phyloP scores from a whole-genome alignment of 2,888 invertebrate genomes.

The Catocala sponsa region DNA sequence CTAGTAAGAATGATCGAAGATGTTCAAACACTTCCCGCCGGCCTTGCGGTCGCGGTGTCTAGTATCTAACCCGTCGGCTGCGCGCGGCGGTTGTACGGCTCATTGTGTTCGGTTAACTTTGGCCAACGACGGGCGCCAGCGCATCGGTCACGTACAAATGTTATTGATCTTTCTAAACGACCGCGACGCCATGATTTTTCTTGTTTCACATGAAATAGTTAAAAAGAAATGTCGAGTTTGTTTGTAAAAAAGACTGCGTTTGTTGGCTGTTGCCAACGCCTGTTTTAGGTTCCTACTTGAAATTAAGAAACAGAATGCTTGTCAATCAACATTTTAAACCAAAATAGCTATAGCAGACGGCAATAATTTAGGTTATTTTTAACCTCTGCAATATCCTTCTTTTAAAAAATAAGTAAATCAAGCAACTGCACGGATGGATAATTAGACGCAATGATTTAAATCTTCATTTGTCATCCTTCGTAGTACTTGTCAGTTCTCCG shows the following conservation, averaged over 20 bases:
- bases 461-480: too few relatives aligned
- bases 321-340: too few relatives aligned
- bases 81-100: slow-evolving; percentile 53
- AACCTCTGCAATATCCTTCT: too few relatives aligned
- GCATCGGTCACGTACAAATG: slow-evolving; percentile 43
- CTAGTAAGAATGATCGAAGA: background rate
- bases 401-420: too few relatives aligned
- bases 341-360: too few relatives aligned
- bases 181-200: slow-evolving; percentile 1
- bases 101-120: slow-evolving; percentile 44
- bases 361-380: too few relatives aligned
- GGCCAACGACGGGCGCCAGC: slow-evolving; percentile 18
- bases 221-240: slow-evolving; percentile 2
- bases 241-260: background rate
- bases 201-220: slow-evolving; percentile 1
- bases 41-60: slow-evolving; percentile 24
- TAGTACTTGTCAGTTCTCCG: too few relatives aligned
- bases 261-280: background rate
- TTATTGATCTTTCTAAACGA: slow-evolving; percentile 49
- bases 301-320: too few relatives aligned
- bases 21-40: slow-evolving; percentile 3
- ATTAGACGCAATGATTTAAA: background rate
- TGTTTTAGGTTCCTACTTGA: too few relatives aligned
- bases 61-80: slow-evolving; percentile 30
- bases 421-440: too few relatives aligned